Conservation (phyloP, 2,113 vertebrate species). For the Tragelaphus imberbis region DNA sequence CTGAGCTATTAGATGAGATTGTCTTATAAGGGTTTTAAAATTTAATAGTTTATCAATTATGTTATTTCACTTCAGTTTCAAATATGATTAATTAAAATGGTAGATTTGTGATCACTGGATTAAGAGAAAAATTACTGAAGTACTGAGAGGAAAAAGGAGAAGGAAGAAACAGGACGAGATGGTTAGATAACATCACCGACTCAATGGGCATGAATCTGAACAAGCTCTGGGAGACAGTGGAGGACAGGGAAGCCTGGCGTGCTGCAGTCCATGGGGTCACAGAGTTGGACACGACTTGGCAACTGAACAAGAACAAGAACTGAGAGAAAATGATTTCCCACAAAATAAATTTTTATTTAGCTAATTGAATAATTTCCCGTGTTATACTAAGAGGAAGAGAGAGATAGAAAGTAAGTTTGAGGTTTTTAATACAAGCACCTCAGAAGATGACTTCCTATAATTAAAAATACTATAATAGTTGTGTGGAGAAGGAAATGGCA, state of each 20-base stretch:
- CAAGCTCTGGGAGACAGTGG: background rate
- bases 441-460: background rate
- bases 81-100: conserved; percentile 30
- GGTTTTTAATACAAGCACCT: background rate
- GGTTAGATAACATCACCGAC: background rate
- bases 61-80: conserved; percentile 19
- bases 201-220: background rate
- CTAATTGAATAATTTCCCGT: conserved; percentile 23
- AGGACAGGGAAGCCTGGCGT: background rate
- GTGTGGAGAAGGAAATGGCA: background rate
- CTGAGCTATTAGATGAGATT: background rate
- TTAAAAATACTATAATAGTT: background rate
- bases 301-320: background rate
- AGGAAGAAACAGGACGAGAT: background rate
- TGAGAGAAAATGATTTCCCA: conserved; percentile 30
- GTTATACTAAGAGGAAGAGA: background rate
- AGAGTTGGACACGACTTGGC: background rate
- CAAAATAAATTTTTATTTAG: conserved; percentile 31
- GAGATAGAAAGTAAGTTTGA: background rate
- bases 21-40: conserved; percentile 24
- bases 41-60: conserved; percentile 31
- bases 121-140: conserved; percentile 18
- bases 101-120: conserved; percentile 24
- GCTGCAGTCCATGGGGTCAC: background rate
- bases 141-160: conserved; percentile 1